These are phyloP conservation scores for Amblyteles armatorius DNA, from an alignment of 2,888 invertebrate genomes.

Conservation along the genomic window DNA sequence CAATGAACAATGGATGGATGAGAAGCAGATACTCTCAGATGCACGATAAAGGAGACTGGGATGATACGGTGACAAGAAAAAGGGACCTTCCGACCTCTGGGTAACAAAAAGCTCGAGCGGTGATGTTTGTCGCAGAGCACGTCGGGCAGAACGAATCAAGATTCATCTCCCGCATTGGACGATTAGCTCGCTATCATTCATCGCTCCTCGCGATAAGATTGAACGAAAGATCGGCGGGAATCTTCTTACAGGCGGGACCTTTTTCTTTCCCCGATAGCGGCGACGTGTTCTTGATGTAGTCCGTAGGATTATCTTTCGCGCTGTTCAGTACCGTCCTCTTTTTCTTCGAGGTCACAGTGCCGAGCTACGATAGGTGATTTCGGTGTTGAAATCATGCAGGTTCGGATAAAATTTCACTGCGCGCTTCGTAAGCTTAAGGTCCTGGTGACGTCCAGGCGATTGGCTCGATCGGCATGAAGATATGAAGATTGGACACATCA, in stretches of 20 bases:
- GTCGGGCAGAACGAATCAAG: conserved; percentile 14
- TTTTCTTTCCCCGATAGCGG: not conserved
- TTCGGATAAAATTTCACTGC: not conserved
- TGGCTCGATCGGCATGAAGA: not conserved
- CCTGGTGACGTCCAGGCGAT: not conserved
- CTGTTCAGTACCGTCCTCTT: not conserved
- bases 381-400: not conserved
- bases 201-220: conserved; percentile 40
- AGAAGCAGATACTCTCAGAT: not conserved
- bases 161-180: conserved; percentile 39
- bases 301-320: conserved; percentile 12
- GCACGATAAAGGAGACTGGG: not conserved
- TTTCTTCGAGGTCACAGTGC: not conserved
- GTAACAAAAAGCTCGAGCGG: conserved; percentile 6
- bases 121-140: conserved; percentile 9
- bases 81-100: conserved; percentile 19
- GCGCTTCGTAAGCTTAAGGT: not conserved
- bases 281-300: not conserved
- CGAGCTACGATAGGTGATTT: not conserved
- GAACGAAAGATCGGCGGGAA: conserved; percentile 12
- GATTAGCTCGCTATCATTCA: conserved; percentile 51
- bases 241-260: not conserved
- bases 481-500: not conserved
- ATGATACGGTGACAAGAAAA: conserved; percentile 27
- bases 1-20: not conserved